Evolutionary conservation across 2,113 vertebrate species (phyloP).

Genomic region (Lepidothrix coronata): DNA sequence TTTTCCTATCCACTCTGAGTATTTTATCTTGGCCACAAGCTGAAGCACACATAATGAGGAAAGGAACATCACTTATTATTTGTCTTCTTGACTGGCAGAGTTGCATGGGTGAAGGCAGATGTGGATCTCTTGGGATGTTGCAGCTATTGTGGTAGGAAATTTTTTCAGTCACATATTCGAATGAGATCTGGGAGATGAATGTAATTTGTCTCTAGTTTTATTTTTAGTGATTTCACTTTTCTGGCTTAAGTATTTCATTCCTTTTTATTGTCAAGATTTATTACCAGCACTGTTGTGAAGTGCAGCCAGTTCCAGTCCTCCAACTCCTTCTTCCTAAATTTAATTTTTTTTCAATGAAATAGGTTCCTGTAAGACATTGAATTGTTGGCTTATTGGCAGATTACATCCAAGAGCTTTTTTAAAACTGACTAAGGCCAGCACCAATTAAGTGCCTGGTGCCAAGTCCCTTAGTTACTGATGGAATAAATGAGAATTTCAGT

Average conservation of each 20-base stretch:
- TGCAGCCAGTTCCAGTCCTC: conserved; percentile 23
- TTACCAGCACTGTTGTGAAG: conserved; percentile 20
- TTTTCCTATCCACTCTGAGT: background rate
- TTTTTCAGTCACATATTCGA: background rate
- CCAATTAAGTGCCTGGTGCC: background rate
- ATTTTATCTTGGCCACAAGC: background rate
- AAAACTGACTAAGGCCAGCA: conserved; percentile 1
- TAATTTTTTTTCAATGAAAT: conserved; percentile 61
- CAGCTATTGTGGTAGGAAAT: background rate
- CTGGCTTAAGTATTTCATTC: conserved; percentile 34
- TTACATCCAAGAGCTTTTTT: background rate
- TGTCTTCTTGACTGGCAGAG: background rate
- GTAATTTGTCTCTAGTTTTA: conserved; percentile 45
- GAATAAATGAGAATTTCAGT: conserved; percentile 41
- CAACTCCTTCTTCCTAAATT: conserved; percentile 28
- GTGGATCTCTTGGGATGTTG: background rate
- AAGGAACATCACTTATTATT: background rate
- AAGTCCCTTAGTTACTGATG: conserved; percentile 13
- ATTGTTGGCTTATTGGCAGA: conserved; percentile 17
- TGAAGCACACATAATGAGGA: background rate
- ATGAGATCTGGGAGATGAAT: background rate
- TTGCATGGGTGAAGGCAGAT: background rate
- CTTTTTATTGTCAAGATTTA: conserved; percentile 53
- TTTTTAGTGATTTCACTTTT: conserved; percentile 61
- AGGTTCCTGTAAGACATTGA: conserved; percentile 41